Base-by-base conservation (phyloP, 2,888 invertebrate genomes). In the Bellardia pandia region DNA sequence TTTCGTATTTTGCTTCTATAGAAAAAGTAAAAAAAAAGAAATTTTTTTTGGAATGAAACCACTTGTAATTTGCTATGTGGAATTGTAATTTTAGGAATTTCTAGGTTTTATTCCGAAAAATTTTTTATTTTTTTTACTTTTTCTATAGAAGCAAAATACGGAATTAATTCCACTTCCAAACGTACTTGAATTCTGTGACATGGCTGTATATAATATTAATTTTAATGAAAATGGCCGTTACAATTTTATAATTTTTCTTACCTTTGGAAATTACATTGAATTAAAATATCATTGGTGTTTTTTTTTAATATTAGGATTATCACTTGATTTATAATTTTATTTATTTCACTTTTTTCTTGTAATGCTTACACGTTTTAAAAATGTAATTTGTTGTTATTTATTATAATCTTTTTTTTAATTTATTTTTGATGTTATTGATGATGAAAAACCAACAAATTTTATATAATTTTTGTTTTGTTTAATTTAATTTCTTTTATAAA, bases 301-400 rank as follows among this genome's bases (percentile, higher is more conserved):
- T 30, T 48, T 42, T 64, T 84, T 64, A 64, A 64, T 64, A 9
- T 71, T 74, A 79, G 74, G 62, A 75, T 74, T 85, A 85, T 79
- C 83, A 83, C 83, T 83, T 83, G 83, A 62, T 83, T 83, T 77
- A 71, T 77, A 77, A 71, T 69, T 83, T 75, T 76, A 76, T 82
- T 83, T 83, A 77, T 77, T 81, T 37, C 81, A 74, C 72, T 33
- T 66, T 69, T 77, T 37, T 76, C 9, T 66, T 62, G 33, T 56
- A 83, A 77, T 72, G 62, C 83, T 77, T 51, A 11, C 71, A 83
- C 42, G 4, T 40, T 64, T 77, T 69, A 11, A 71, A 77, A 71
- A 37, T 56, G 42, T 66, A 64, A 16, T 48, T 23, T 23, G 23
- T 23, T 23, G 23, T 23, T 23, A 23, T 23, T 23, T 23, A 23